Base-by-base conservation (phyloP, 2,113 vertebrate genomes). In the Poecilia latipinna region DNA sequence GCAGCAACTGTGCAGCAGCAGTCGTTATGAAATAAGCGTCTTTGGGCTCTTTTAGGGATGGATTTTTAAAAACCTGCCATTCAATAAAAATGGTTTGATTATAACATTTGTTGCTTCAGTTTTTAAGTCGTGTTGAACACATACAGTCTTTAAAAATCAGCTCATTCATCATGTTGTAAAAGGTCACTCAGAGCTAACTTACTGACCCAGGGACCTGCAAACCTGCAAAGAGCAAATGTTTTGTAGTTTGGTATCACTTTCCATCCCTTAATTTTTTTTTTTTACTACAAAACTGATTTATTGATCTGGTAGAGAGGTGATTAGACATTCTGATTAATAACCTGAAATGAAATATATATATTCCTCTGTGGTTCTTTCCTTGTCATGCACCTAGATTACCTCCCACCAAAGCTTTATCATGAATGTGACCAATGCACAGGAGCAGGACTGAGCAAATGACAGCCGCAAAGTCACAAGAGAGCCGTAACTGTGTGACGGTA, bases 311-410 rank as follows among this genome's bases (percentile, higher is more conserved):
- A 84, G 86, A 8, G 7, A 74, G 54, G 85, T 91, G 93, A 94
- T 93, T 93, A 91, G 91, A 93, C 83, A 67, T 79, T 77, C 57
- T 77, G 83, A 95, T 94, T 91, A 94, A 95, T 93, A 92, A 93
- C 92, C 91, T 82, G 26, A 79, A 85, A 90, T 88, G 83, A 88
- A 86, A 89, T 19, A 51, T 1, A 51, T 19, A 51, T 12, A 84
- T 88, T 93, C 92, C 91, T 93, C 86, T 68, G 91, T 90, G 94
- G 82, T 92, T 82, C 88, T 87, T 93, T 91, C 82, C 78, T 84
- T 89, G 84, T 92, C 92, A 95, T 88, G 86, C 88, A 89, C 88
- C 85, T 86, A 92, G 94, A 94, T 94, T 93, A 93, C 90, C 77
- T 88, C 77, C 79, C 76, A 74, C 75, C 70, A 72, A 75, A 86